These are phyloP conservation scores for Parasteatoda lunata DNA, from an alignment of 2,888 invertebrate genomes.

Conservation along the genomic window DNA sequence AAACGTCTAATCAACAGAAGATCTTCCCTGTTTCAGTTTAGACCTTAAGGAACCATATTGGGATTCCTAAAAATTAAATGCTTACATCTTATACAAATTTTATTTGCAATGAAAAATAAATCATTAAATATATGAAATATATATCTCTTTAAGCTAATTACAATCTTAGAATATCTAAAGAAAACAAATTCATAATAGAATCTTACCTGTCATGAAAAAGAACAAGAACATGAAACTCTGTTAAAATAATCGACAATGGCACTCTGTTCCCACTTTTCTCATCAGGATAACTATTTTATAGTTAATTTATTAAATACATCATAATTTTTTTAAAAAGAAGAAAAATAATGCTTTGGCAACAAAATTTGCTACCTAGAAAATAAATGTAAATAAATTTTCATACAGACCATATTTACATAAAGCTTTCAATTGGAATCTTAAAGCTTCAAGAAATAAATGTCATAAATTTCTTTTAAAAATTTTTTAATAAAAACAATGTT, in stretches of 20 bases:
- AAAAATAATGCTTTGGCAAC: not conserved
- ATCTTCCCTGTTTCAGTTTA: too few species aligned
- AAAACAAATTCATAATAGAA: not conserved
- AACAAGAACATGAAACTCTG: slow-evolving; percentile 91
- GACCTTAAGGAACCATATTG: too few species aligned
- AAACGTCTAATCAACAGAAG: too few species aligned
- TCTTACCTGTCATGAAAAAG: slow-evolving; percentile 83
- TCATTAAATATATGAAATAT: not conserved
- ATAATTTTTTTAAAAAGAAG: not conserved
- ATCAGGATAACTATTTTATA: slow-evolving; percentile 49
- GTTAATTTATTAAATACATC: not conserved
- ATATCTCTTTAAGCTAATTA: not conserved
- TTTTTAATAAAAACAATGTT: not conserved
- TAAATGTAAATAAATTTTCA: not conserved
- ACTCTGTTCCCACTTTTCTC: slow-evolving; percentile 66
- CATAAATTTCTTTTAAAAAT: not conserved
- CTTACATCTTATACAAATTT: too few species aligned
- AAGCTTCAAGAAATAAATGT: not conserved
- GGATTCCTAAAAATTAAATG: too few species aligned
- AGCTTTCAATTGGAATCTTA: not conserved
- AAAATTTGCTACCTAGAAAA: not conserved
- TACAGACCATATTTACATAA: not conserved
- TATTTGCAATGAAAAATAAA: not conserved
- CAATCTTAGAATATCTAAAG: not conserved
- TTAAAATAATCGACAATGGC: slow-evolving; percentile 85